Evolutionary conservation across 2,797 vertebrate species (phyloP), one percentile per base, ranked within the genome.

Genomic region (Gastrophryne carolinensis): DNA sequence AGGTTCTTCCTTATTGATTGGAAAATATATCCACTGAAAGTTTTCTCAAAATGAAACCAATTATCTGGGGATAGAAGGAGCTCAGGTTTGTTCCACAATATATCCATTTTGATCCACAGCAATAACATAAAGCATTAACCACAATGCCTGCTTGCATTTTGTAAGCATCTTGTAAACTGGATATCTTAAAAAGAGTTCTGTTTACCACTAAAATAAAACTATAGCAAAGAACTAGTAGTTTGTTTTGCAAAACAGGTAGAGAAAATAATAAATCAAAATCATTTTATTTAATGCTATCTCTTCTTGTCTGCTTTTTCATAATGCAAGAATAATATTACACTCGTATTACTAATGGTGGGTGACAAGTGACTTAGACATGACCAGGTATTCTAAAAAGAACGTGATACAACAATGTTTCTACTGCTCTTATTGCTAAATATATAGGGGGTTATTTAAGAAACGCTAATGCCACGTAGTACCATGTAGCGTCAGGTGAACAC

Each of bases 81-180:
- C 66, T 69, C 66, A 69, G 66, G 12, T 56, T 34, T 69, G 52
- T 41, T n/a, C 66, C 52, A 68, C 35, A 56, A 69, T 56, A 56
- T 69, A 69, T 69, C 66, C 66, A 0, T 17, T 53, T 69, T 69
- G 66, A 69, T 56, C 66, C 66, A 54, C 17, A 69, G 66, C 66
- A 69, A 69, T 69, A 69, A 69, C 30, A 30, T 69, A 69, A 69
- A 69, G 66, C 66, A 69, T 69, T 69, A 69, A 39, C 34, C 52
- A 57, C 52, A 44, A 39, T 69, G 12, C 11, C 66, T 44, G 24
- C 66, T 69, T 57, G 66, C 52, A 56, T 41, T 69, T 69, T 39
- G 34, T 27, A 53, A 57, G 23, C 29, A 26, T 54, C 52, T 41
- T 57, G 52, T 17, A 56, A 65, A 24, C 39, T 56, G 23, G 17